Evolutionary conservation across 2,888 invertebrate genomes (phyloP).

Genomic region (Drosophila subsilvestris): DNA sequence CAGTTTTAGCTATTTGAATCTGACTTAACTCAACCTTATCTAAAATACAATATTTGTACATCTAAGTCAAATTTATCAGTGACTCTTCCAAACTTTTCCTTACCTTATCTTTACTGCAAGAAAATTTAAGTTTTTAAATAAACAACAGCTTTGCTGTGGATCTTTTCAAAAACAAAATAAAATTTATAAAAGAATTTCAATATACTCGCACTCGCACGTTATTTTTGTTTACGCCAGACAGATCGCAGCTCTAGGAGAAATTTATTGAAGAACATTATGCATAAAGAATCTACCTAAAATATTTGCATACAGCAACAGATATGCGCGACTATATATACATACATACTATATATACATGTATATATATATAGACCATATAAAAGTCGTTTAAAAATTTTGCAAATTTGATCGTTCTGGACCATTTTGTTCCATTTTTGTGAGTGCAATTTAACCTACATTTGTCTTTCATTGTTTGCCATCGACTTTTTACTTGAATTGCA

Average conservation of each 20-base stretch:
- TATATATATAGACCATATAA: background rate
- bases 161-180: too few relatives aligned
- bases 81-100: too few relatives aligned
- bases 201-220: too few relatives aligned
- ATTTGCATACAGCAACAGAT: background rate
- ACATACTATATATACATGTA: background rate
- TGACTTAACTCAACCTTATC: too few relatives aligned
- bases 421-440: background rate
- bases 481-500: background rate
- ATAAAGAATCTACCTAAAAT: background rate
- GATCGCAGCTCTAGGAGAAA: background rate
- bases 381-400: background rate
- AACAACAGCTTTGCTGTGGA: too few relatives aligned
- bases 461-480: slow-evolving; percentile 4
- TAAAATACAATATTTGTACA: too few relatives aligned
- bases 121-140: too few relatives aligned
- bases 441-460: slow-evolving; percentile 3
- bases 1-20: too few relatives aligned
- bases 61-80: too few relatives aligned
- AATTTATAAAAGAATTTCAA: too few relatives aligned
- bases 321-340: background rate
- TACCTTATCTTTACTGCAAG: too few relatives aligned
- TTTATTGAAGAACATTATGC: background rate
- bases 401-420: background rate
- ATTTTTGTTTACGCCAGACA: background rate